A percentile compares a stretch with the other conserved stretches of the same genome.
Evolutionary conservation across 2,113 vertebrate species (phyloP).

Genomic region (Lucifuga dentata): DNA sequence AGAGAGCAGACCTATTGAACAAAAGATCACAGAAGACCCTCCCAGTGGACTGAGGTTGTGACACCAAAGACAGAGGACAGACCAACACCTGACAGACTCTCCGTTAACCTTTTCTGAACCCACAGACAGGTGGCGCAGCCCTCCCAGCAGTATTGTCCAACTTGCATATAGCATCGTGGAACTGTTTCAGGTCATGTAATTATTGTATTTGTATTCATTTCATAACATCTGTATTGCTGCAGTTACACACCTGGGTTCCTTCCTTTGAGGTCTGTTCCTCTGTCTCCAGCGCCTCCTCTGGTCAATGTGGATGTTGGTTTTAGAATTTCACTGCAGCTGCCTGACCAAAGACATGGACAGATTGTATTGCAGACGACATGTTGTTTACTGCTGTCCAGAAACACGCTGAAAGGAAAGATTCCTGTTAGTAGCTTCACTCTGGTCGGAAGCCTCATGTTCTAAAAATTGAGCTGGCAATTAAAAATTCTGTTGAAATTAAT

Average conservation of each 20-base stretch:
- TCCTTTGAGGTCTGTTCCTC: conserved; percentile 58
- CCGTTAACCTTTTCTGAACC: conserved; percentile 67
- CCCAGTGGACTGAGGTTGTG: conserved; percentile 39
- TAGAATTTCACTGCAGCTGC: conserved; percentile 80
- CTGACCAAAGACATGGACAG: conserved; percentile 56
- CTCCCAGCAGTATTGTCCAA: conserved; percentile 93
- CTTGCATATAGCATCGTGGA: conserved; percentile 92
- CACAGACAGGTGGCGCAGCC: conserved; percentile 78
- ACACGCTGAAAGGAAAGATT: conserved; percentile 11
- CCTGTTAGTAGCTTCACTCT: neutral
- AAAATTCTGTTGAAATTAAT: too few relatives aligned
- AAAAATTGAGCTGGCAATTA: neutral
- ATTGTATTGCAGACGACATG: conserved; percentile 7
- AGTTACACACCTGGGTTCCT: conserved; percentile 71
- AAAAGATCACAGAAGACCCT: conserved; percentile 47
- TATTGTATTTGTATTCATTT: conserved; percentile 97
- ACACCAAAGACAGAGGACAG: conserved; percentile 62
- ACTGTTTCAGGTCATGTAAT: conserved; percentile 92
- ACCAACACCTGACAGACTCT: conserved; percentile 54
- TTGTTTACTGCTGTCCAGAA: conserved; percentile 30
- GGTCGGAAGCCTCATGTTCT: conserved; percentile 1
- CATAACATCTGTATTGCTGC: conserved; percentile 78
- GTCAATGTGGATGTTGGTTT: conserved; percentile 59
- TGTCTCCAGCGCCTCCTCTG: conserved; percentile 62
- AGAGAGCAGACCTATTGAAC: conserved; percentile 62